Evolutionary conservation across 2,113 vertebrate genomes (phyloP).

Genomic region (Solea senegalensis): DNA sequence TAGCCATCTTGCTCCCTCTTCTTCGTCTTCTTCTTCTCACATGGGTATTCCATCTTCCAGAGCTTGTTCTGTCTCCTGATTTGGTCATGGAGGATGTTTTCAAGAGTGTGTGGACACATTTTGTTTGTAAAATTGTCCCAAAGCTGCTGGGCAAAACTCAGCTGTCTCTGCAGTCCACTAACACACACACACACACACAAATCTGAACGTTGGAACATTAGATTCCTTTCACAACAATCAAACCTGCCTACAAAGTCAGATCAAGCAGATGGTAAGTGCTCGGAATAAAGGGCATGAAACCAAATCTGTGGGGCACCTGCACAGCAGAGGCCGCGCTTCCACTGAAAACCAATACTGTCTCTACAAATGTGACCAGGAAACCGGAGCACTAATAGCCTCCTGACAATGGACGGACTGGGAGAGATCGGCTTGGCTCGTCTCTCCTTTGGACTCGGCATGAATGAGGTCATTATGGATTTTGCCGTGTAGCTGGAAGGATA

Average conservation of each 20-base stretch:
- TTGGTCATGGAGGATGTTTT: no score
- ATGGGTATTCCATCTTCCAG: no score
- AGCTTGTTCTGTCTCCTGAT: no score
- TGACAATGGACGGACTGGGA: conserved; percentile 58
- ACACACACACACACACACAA: conserved; percentile 21
- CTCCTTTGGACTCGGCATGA: conserved; percentile 38
- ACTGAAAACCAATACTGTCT: conserved; percentile 63
- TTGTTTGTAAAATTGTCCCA: no score
- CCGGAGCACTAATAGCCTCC: conserved; percentile 51
- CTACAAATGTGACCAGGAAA: conserved; percentile 64
- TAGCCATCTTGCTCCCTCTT: no score
- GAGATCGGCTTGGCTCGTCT: conserved; percentile 30
- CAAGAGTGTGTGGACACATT: no score
- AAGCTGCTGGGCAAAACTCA: no score
- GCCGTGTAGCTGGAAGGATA: conserved; percentile 37
- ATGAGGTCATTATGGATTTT: conserved; percentile 63
- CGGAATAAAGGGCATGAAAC: conserved; percentile 70
- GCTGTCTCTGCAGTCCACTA: no score
- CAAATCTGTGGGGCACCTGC: conserved; percentile 71
- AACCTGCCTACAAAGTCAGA: conserved; percentile 49
- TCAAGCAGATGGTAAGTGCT: conserved; percentile 74
- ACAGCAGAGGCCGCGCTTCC: conserved; percentile 34
- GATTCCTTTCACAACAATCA: conserved; percentile 41
- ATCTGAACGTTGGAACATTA: conserved; percentile 46
- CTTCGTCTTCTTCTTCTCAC: no score